A percentile compares a stretch with the other conserved stretches of the same genome.
phyloP scores from a whole-genome alignment of 2,888 invertebrate genomes.

The Drosophila limbata region DNA sequence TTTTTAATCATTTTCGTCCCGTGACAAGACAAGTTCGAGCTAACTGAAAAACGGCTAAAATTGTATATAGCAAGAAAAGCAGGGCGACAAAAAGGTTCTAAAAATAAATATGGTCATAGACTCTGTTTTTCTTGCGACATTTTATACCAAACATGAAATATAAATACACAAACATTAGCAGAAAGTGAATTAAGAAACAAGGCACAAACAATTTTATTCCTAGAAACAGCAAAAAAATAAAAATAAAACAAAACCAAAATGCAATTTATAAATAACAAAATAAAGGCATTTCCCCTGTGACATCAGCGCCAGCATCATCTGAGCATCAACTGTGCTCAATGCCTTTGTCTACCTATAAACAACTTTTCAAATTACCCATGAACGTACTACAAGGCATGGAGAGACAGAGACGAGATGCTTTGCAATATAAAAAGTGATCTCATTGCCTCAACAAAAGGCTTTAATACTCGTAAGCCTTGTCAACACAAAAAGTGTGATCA shows the following conservation, averaged over 20 bases:
- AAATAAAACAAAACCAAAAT: conserved; percentile 46
- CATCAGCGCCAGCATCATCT: conserved; percentile 66
- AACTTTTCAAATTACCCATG: conserved; percentile 50
- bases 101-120: conserved; percentile 58
- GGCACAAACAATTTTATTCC: conserved; percentile 27
- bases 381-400: conserved; percentile 6
- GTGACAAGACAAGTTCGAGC: conserved; percentile 77
- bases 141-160: conserved; percentile 54
- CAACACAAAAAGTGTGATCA: conserved; percentile 57
- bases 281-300: conserved; percentile 75
- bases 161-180: conserved; percentile 11
- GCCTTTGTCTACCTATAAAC: conserved; percentile 57
- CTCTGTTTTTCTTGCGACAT: conserved; percentile 50
- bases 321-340: conserved; percentile 40
- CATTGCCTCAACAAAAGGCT: conserved; percentile 69
- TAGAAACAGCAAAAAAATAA: conserved; percentile 28
- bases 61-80: conserved; percentile 63
- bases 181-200: conserved; percentile 39
- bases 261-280: conserved; percentile 75
- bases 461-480: conserved; percentile 62
- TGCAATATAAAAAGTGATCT: conserved; percentile 70
- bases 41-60: conserved; percentile 67
- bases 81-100: conserved; percentile 54
- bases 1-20: conserved; percentile 66
- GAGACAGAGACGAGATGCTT: conserved; percentile 37